These are phyloP conservation scores for Ibidorhyncha struthersii DNA, from an alignment of 2,113 vertebrate genomes.

Conservation along the genomic window DNA sequence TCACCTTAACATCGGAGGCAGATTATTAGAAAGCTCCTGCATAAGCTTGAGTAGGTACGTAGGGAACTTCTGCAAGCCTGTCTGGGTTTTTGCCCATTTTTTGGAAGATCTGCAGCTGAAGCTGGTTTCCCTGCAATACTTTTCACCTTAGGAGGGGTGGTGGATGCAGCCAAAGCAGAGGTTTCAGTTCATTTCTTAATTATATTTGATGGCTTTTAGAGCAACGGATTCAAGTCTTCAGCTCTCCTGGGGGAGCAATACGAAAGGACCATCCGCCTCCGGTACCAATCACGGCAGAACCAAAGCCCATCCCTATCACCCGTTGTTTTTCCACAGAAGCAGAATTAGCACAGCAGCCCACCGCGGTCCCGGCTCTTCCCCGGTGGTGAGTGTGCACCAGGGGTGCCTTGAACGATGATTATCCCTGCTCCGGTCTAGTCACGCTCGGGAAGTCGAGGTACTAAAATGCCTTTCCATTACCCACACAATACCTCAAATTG, in stretches of 20 bases:
- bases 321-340: background rate
- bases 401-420: background rate
- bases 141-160: background rate
- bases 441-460: background rate
- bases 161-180: background rate
- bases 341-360: background rate
- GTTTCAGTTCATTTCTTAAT: background rate
- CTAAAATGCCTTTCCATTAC: background rate
- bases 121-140: background rate
- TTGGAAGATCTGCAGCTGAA: background rate
- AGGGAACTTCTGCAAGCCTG: background rate
- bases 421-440: background rate
- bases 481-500: background rate
- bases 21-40: background rate
- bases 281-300: background rate
- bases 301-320: background rate
- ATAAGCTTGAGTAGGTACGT: rapidly evolving
- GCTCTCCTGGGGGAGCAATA: background rate
- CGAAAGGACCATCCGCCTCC: background rate
- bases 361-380: background rate
- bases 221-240: background rate
- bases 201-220: background rate
- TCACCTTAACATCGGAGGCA: rapidly evolving
- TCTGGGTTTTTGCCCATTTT: background rate
- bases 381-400: rapidly evolving